These are phyloP conservation scores for Synaphobranchus kaupii DNA, from an alignment of 2,797 vertebrate species.

Conservation along the genomic window DNA sequence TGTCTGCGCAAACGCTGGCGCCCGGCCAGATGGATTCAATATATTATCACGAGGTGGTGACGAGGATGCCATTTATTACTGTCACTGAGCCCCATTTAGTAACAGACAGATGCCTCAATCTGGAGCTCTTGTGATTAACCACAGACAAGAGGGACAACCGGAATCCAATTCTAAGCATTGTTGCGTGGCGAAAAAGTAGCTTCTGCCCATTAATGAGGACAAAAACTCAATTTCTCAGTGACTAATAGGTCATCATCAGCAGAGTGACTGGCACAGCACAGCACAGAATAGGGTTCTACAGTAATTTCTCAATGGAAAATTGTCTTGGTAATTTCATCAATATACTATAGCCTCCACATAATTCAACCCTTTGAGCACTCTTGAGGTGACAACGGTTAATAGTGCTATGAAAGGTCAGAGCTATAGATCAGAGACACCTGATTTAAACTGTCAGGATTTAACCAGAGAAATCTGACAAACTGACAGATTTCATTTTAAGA, in stretches of 20 bases:
- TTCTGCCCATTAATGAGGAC: not conserved
- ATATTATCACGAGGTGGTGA: not conserved
- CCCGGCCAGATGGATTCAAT: slow-evolving; percentile 3
- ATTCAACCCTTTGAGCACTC: not conserved
- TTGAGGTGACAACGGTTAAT: not conserved
- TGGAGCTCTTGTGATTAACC: not conserved
- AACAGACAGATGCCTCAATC: slow-evolving; percentile 28
- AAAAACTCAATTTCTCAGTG: not conserved
- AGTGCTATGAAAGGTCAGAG: not conserved
- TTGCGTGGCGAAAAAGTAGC: not conserved
- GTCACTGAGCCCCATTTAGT: slow-evolving; percentile 25
- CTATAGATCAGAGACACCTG: not conserved
- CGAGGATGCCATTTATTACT: slow-evolving; percentile 11
- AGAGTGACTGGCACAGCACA: not conserved
- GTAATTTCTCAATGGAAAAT: not conserved
- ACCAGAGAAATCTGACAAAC: not conserved
- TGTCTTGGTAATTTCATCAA: not conserved
- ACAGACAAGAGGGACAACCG: not conserved
- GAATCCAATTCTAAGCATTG: not conserved
- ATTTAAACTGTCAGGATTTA: too few relatives aligned
- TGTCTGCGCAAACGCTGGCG: not conserved
- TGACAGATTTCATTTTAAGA: not conserved
- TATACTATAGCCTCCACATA: not conserved
- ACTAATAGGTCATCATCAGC: not conserved
- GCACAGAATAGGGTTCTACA: not conserved